Evolutionary conservation across 2,888 invertebrate species (phyloP).

Genomic region (Torymus auratus): DNA sequence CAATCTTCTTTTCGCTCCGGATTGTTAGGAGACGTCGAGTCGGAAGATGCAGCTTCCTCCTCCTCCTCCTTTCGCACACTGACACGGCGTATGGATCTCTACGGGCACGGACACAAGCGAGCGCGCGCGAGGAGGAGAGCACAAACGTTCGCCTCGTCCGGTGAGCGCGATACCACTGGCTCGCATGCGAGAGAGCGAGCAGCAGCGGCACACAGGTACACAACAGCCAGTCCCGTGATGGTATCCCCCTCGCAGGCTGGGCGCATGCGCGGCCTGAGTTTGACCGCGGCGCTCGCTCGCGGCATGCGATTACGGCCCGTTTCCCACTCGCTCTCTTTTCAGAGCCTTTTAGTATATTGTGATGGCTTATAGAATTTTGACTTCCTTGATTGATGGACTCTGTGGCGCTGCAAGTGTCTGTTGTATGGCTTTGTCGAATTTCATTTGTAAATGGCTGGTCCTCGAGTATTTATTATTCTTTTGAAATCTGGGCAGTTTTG

Average conservation of each 20-base stretch:
- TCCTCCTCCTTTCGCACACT: no score
- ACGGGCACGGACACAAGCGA: neutral
- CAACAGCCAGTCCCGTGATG: conserved; percentile 50
- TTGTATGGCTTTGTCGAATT: no score
- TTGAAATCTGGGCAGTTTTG: no score
- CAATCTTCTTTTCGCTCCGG: no score
- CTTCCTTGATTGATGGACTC: no score
- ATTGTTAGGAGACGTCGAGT: no score
- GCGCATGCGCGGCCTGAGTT: conserved; percentile 45
- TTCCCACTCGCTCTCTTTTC: conserved; percentile 14
- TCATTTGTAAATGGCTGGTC: no score
- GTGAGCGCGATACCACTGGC: conserved; percentile 53
- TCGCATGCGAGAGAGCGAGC: neutral
- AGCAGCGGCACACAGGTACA: conserved; percentile 28
- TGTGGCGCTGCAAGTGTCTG: no score
- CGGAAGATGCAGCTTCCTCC: no score
- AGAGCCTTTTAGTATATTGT: neutral
- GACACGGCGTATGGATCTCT: no score
- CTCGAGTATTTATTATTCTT: no score
- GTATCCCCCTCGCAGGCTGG: conserved; percentile 14
- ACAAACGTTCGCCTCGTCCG: conserved; percentile 44
- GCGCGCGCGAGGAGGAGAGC: neutral
- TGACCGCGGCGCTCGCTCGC: conserved; percentile 20
- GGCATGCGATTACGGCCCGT: neutral
- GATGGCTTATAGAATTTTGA: no score